Percentiles rank a stretch among this genome's conserved stretches.
phyloP scores from a whole-genome alignment of 2,888 invertebrate species.

The Atrina japonica region DNA sequence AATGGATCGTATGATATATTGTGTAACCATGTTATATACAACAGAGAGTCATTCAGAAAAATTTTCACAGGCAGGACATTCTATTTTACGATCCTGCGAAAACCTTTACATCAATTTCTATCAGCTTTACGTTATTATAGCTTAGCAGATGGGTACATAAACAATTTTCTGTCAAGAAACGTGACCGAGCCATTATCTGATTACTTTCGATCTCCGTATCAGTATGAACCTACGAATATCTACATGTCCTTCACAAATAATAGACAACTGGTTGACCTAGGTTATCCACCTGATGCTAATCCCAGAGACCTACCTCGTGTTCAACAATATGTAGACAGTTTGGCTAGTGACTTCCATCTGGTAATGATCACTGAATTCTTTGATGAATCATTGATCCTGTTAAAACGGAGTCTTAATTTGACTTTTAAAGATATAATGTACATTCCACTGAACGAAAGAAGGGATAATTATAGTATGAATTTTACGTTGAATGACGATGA shows the following conservation, averaged over 20 bases:
- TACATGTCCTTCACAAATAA: conserved; percentile 62
- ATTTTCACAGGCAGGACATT: conserved; percentile 47
- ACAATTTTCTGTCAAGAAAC: conserved; percentile 8
- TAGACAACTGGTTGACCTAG: conserved; percentile 68
- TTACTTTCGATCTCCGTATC: conserved; percentile 55
- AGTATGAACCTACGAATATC: conserved; percentile 55
- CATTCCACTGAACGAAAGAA: conserved; percentile 58
- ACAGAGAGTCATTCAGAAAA: conserved; percentile 47
- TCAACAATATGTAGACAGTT: conserved; percentile 49
- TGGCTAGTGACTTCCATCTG: conserved; percentile 66
- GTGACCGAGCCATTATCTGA: conserved; percentile 44
- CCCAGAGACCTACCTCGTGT: conserved; percentile 45
- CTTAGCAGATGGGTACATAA: conserved; percentile 23
- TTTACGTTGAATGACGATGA: conserved; percentile 52
- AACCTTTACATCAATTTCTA: conserved; percentile 57
- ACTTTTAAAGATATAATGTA: conserved; percentile 70
- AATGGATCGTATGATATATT: conserved; percentile 58
- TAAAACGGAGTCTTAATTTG: conserved; percentile 73
- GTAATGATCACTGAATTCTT: conserved; percentile 76
- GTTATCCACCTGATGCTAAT: conserved; percentile 50
- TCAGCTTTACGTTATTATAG: conserved; percentile 60
- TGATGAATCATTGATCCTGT: conserved; percentile 75
- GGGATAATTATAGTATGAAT: conserved; percentile 37
- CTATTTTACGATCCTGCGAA: conserved; percentile 60
- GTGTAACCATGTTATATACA: conserved; percentile 68